Evolutionary conservation across 2,113 vertebrate genomes (phyloP).

Genomic region (Boleophthalmus pectinirostris): DNA sequence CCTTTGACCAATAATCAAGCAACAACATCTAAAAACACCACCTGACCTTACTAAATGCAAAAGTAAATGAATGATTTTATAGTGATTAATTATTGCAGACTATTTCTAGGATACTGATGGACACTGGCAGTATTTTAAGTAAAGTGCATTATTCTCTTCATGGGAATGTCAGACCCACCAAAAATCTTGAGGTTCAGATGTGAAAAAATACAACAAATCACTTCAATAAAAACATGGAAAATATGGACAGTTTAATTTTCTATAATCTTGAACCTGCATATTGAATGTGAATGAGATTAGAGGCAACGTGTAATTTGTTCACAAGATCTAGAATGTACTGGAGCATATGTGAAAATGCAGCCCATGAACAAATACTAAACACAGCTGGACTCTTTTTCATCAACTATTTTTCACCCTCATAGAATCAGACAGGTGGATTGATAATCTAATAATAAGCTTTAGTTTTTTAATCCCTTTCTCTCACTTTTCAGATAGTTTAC

Average conservation of each 20-base stretch:
- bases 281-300: constrained; percentile 12
- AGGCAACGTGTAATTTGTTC: neutral
- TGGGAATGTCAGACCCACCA: no score
- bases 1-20: neutral
- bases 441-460: constrained; percentile 72
- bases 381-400: constrained; percentile 54
- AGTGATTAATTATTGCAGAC: no score
- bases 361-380: constrained; percentile 42
- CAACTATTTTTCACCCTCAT: constrained; percentile 45
- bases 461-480: constrained; percentile 51
- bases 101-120: no score
- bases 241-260: neutral
- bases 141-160: no score
- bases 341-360: constrained; percentile 50
- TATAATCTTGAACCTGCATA: neutral
- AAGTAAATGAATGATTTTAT: no score
- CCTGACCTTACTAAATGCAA: no score
- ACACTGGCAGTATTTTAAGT: no score
- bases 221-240: neutral
- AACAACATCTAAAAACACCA: no score
- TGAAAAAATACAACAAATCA: no score
- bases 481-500: constrained; percentile 72
- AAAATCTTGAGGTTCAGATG: no score
- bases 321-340: constrained; percentile 24
- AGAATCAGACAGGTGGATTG: constrained; percentile 66